phyloP scores from a whole-genome alignment of 2,797 vertebrate genomes.

The Sebastes vulpes region DNA sequence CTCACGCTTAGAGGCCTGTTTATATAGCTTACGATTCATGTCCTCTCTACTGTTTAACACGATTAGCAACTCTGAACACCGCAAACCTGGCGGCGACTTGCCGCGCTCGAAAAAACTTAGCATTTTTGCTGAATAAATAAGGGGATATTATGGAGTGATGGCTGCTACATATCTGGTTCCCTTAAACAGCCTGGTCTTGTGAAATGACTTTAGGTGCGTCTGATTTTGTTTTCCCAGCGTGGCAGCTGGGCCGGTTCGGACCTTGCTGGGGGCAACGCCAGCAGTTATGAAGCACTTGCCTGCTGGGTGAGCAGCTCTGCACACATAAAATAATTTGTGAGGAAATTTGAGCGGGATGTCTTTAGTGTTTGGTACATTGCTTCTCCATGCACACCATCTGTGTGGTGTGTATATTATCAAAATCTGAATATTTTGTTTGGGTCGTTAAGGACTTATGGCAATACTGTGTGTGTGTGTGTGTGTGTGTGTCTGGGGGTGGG shows the following conservation, averaged over 20 bases:
- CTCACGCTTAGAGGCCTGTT: conserved; percentile 56
- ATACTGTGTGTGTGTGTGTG: not conserved
- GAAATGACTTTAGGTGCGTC: conserved; percentile 67
- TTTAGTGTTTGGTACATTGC: conserved; percentile 29
- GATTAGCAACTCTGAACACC: conserved; percentile 64
- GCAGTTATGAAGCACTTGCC: conserved; percentile 53
- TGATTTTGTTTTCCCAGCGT: conserved; percentile 65
- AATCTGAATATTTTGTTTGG: conserved; percentile 24
- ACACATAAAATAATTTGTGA: conserved; percentile 55
- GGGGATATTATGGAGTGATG: conserved; percentile 28
- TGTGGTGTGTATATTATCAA: conserved; percentile 14
- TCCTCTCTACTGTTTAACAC: conserved; percentile 64
- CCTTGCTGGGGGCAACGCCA: conserved; percentile 66
- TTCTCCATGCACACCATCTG: conserved; percentile 42
- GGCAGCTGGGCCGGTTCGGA: conserved; percentile 65
- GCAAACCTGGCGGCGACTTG: conserved; percentile 40
- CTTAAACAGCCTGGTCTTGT: conserved; percentile 28
- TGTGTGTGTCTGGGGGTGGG: not conserved
- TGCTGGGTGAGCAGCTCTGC: conserved; percentile 54
- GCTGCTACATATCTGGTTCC: conserved; percentile 36
- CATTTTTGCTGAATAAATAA: conserved; percentile 55
- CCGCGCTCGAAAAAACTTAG: conserved; percentile 25
- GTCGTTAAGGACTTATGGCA: conserved; percentile 2
- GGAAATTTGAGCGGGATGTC: conserved; percentile 43
- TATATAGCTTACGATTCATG: conserved; percentile 59